phyloP scores from a whole-genome alignment of 1,140 invertebrate species.

The Chlorops oryzae region DNA sequence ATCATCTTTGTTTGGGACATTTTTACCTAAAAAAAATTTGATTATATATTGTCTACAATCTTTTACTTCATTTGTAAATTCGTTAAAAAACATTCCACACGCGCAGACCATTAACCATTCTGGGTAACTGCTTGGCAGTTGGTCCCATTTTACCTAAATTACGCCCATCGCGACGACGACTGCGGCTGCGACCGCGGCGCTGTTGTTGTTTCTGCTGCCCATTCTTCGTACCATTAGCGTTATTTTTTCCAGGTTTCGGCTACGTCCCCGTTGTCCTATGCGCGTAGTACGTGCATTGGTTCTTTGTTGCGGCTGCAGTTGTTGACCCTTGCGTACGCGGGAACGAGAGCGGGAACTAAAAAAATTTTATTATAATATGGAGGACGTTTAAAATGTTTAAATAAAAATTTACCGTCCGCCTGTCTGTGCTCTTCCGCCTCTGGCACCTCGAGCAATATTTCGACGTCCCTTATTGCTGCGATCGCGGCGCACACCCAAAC shows the following conservation, averaged over 20 bases:
- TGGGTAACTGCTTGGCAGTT: too few relatives aligned
- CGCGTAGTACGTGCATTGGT: conserved; percentile 13
- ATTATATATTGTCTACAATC: not conserved
- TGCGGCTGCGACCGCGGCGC: conserved; percentile 42
- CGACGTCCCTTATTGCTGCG: conserved; percentile 12
- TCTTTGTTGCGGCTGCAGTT: conserved; percentile 12
- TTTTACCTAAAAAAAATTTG: conserved; percentile 10
- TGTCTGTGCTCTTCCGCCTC: conserved; percentile 22
- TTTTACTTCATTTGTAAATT: not conserved
- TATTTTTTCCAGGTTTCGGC: conserved; percentile 17
- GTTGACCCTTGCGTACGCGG: conserved; percentile 21
- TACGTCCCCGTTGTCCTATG: conserved; percentile 31
- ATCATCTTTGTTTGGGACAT: conserved; percentile 41
- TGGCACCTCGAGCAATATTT: conserved; percentile 13
- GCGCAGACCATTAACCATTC: too few relatives aligned
- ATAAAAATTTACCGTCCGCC: conserved; percentile 30
- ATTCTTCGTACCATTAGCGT: conserved; percentile 22
- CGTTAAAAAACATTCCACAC: too few relatives aligned
- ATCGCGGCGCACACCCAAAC: conserved; percentile 31
- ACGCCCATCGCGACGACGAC: conserved; percentile 26
- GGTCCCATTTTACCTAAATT: conserved; percentile 43
- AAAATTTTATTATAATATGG: not conserved
- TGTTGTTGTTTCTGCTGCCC: conserved; percentile 20
- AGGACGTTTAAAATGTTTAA: not conserved
- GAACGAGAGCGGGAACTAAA: conserved; percentile 23